Evolutionary conservation across 2,797 vertebrate genomes (phyloP).

Genomic region (Scolopax bukidnonensis): DNA sequence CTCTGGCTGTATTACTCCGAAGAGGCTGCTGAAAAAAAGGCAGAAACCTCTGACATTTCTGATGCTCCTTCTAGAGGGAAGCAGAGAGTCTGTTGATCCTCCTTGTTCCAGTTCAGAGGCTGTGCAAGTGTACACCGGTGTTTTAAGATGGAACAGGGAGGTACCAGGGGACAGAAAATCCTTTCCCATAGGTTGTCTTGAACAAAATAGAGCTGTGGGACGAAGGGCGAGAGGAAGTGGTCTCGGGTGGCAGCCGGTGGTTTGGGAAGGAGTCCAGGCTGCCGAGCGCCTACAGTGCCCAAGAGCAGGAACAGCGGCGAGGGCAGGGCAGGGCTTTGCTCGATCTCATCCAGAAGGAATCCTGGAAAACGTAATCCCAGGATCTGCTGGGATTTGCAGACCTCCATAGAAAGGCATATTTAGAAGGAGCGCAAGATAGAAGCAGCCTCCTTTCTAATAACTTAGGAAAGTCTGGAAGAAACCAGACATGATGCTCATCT

Average conservation of each 20-base stretch:
- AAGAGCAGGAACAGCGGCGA: neutral
- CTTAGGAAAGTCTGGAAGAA: neutral
- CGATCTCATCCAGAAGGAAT: slow-evolving; percentile 26
- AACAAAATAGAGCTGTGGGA: neutral
- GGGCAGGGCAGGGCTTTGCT: neutral
- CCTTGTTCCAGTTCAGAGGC: neutral
- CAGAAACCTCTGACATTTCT: neutral
- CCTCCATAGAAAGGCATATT: slow-evolving; percentile 11
- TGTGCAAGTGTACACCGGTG: neutral
- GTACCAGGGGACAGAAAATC: neutral
- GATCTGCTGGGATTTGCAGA: slow-evolving; percentile 35
- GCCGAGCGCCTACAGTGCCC: neutral
- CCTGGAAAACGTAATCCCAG: neutral
- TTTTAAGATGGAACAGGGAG: neutral
- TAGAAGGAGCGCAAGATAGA: neutral
- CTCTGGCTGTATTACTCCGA: neutral
- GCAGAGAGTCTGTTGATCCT: neutral
- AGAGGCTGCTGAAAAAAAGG: neutral
- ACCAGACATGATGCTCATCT: neutral
- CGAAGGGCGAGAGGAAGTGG: rapidly evolving
- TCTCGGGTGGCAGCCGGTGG: neutral
- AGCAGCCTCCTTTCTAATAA: slow-evolving; percentile 12
- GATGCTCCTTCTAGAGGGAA: neutral
- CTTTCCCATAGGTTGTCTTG: neutral
- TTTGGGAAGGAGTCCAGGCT: neutral